Evolutionary conservation across 1,140 invertebrate genomes (phyloP), one percentile per base, ranked within the genome.

Genomic region (Pogonomyrmex californicus): DNA sequence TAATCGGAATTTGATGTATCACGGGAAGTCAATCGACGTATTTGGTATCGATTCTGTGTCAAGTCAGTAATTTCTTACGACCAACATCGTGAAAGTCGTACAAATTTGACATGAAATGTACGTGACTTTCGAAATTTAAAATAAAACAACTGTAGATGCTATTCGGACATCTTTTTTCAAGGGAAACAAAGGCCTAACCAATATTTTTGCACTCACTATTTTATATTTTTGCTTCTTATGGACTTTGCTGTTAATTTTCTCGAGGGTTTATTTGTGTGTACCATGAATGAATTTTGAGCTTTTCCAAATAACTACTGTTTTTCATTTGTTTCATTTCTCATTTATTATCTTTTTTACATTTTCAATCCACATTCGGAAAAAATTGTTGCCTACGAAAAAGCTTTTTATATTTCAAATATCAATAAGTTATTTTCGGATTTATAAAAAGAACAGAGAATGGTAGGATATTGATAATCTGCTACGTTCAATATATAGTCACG

Each of bases 221-320:
- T 85, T 86, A 81, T 92, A 92, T 83, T 77, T 89, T 89, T 87
- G 86, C 87, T 92, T 88, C 23, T 85, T 92, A 83, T 91, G 86
- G 86, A 86, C 91, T 90, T 90, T 88, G 93, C 93, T 94, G 93
- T 94, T 94, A 91, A 92, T 92, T 93, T 91, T 93, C 92, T 91
- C 93, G 86, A 93, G 92, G 89, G 90, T 76, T 93, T 87, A 81
- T 89, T 93, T 89, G 90, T 92, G 87, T 89, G 91, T 89, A 89
- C 92, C 91, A 6, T 9, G 23, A 23, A 23, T 12, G 30, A 92
- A 91, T 81, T 94, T 94, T 94, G 91, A 94, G 90, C 91, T 91
- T 86, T 91, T 87, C 91, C 90, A 88, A 94, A 93, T 92, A 91
- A 94, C 92, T 94, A 87, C 91, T 93, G 86, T 76, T 89, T 88